Percentiles rank a stretch among this genome's conserved stretches.
These are phyloP conservation scores for Ploceus nigricollis DNA, from an alignment of 2,113 vertebrate genomes.

Conservation along the genomic window DNA sequence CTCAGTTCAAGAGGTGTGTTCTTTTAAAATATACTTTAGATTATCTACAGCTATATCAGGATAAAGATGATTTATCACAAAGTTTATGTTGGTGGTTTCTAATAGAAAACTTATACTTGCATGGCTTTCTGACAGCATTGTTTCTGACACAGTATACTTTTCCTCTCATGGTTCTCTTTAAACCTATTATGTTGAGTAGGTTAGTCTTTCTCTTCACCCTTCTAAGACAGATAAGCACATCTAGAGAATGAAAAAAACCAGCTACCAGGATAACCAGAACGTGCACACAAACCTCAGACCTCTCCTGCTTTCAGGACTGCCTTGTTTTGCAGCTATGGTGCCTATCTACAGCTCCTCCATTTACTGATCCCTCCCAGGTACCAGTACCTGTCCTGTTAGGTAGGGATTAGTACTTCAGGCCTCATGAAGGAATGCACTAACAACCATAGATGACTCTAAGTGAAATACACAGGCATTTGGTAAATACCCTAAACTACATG, in stretches of 20 bases:
- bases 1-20: rapidly evolving
- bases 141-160: neutral
- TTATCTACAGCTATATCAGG: neutral
- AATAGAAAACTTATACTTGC: neutral
- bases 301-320: neutral
- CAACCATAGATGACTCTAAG: neutral
- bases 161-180: neutral
- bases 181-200: neutral
- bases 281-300: rapidly evolving
- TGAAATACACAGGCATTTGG: neutral
- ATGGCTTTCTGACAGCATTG: neutral
- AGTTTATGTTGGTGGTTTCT: neutral
- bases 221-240: neutral
- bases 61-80: neutral
- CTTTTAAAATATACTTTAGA: neutral
- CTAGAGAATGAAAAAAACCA: neutral
- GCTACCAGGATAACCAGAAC: neutral
- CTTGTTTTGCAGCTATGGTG: rapidly evolving
- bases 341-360: neutral
- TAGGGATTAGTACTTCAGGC: neutral
- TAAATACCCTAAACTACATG: neutral
- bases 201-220: neutral
- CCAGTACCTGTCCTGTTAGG: no score
- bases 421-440: neutral
- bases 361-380: neutral